These are phyloP conservation scores for Balaenoptera acutorostrata DNA, from an alignment of 2,113 vertebrate genomes.

Conservation along the genomic window DNA sequence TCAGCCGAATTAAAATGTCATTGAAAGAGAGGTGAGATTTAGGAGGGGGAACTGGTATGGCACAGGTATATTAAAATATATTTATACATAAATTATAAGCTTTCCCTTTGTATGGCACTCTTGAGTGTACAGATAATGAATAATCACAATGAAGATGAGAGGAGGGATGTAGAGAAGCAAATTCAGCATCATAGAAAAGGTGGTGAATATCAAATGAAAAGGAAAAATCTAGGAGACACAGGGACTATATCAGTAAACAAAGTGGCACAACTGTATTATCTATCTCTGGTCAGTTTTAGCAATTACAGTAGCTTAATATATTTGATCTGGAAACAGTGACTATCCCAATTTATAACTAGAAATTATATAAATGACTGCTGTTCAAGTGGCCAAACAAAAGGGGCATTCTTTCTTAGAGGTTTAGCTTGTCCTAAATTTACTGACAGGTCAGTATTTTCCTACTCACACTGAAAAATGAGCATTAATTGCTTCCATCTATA, in stretches of 20 bases:
- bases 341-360: constrained; percentile 14
- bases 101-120: neutral
- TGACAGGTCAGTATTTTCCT: neutral
- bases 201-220: neutral
- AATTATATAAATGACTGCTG: constrained; percentile 18
- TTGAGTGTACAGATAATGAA: neutral
- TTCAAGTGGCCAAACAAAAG: constrained; percentile 34
- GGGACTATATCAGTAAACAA: neutral
- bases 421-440: neutral
- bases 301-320: neutral
- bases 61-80: neutral
- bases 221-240: neutral
- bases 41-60: neutral
- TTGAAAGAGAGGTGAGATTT: neutral
- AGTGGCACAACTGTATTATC: neutral
- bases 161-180: neutral
- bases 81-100: neutral
- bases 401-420: neutral
- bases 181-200: neutral
- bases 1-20: neutral
- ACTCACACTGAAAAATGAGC: neutral
- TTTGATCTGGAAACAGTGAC: neutral
- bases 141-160: neutral
- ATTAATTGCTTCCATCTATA: neutral
- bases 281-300: neutral